Percentiles rank a stretch among this genome's conserved stretches.
Evolutionary conservation across 2,113 vertebrate genomes (phyloP).

Genomic region (Larimichthys polyactis): DNA sequence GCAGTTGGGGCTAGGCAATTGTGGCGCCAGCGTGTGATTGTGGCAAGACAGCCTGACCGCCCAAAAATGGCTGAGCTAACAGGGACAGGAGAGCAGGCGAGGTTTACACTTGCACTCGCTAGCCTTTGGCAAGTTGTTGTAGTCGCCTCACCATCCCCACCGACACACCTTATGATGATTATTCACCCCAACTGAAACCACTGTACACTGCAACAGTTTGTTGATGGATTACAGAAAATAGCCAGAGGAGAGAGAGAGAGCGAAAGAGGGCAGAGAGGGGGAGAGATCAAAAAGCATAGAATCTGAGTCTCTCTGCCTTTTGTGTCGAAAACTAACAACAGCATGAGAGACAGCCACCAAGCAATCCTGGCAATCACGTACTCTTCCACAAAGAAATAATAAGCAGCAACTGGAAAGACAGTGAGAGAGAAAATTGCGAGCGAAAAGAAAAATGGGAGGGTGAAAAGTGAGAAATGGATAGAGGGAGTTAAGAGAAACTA

Average conservation of each 20-base stretch:
- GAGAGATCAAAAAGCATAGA: slow-evolving; percentile 58
- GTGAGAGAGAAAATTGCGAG: slow-evolving; percentile 53
- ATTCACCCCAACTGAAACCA: slow-evolving; percentile 72
- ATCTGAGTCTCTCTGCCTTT: slow-evolving; percentile 68
- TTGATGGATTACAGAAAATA: slow-evolving; percentile 39
- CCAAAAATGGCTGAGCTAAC: slow-evolving; percentile 94
- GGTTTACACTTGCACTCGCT: slow-evolving; percentile 80
- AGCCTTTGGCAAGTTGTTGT: slow-evolving; percentile 57
- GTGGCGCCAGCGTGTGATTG: slow-evolving; percentile 94
- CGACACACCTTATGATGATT: slow-evolving; percentile 85
- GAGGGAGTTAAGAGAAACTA: slow-evolving; percentile 61
- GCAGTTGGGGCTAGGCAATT: slow-evolving; percentile 88
- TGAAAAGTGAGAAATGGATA: slow-evolving; percentile 58
- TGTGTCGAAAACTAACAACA: slow-evolving; percentile 72
- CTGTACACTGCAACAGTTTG: slow-evolving; percentile 55
- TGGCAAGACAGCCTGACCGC: slow-evolving; percentile 96
- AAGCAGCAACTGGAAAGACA: slow-evolving; percentile 52
- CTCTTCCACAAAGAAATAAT: slow-evolving; percentile 71
- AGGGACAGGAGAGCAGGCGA: slow-evolving; percentile 82
- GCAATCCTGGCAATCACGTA: slow-evolving; percentile 73
- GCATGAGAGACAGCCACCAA: slow-evolving; percentile 76
- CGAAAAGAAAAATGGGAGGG: slow-evolving; percentile 48
- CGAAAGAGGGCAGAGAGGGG: slow-evolving; percentile 55
- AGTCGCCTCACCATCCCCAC: slow-evolving; percentile 50
- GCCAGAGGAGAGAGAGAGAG: slow-evolving; percentile 55